Evolutionary conservation across 1,140 invertebrate species (phyloP).

Genomic region (Drosophila sp.): DNA sequence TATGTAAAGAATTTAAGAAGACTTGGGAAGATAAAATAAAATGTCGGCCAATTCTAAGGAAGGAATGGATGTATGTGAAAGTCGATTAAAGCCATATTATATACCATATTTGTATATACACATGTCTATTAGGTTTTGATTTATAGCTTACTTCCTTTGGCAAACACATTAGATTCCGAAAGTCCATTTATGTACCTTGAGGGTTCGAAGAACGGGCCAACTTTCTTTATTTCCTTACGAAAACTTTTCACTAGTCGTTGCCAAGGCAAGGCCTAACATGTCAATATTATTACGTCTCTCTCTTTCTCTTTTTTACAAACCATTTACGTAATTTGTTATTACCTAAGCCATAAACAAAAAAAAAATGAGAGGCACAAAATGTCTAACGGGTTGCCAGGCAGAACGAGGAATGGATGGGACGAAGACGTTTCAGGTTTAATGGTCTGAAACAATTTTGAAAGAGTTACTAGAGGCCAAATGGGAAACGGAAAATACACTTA

Average conservation of each 20-base stretch:
- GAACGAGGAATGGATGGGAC: neutral
- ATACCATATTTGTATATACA: neutral
- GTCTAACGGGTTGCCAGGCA: conserved; percentile 14
- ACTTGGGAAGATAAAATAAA: too few relatives aligned
- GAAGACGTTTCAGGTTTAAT: conserved; percentile 40
- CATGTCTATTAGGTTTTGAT: conserved; percentile 32
- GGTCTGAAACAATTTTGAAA: conserved; percentile 51
- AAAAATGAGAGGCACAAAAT: neutral
- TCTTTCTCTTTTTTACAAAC: conserved; percentile 43
- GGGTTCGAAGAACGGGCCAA: neutral
- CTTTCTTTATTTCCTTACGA: conserved; percentile 12
- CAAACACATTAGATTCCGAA: neutral
- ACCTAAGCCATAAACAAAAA: conserved; percentile 54
- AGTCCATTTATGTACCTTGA: conserved; percentile 11
- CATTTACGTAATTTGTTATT: conserved; percentile 64
- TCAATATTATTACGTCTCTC: conserved; percentile 36
- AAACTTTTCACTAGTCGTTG: conserved; percentile 44
- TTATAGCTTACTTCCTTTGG: conserved; percentile 40
- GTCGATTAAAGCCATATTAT: neutral
- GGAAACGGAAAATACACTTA: conserved; percentile 4
- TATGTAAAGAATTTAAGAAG: neutral
- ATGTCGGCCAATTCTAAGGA: too few relatives aligned
- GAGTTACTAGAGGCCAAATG: conserved; percentile 33
- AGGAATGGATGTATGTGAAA: too few relatives aligned
- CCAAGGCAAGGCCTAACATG: neutral